Conservation (phyloP, 1,140 invertebrate genomes). For the Zaprionus africanus region DNA sequence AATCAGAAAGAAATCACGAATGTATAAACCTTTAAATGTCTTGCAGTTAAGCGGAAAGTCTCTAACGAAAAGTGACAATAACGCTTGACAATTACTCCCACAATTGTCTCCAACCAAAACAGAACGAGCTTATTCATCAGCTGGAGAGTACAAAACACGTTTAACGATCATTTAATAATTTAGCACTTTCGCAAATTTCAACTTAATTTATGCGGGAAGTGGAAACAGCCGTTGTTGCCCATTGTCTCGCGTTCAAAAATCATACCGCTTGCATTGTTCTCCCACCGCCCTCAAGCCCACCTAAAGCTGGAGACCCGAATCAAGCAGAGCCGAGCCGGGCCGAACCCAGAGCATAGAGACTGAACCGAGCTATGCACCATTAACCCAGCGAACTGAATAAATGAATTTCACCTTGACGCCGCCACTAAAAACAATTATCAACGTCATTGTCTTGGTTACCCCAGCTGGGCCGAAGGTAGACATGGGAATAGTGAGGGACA, state of each 20-base stretch:
- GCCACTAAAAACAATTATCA: constrained; percentile 61
- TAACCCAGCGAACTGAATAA: constrained; percentile 73
- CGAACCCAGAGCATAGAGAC: constrained; percentile 1
- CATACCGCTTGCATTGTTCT: constrained; percentile 40
- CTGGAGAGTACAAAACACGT: constrained; percentile 46
- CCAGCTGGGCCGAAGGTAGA: background rate
- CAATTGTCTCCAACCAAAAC: constrained; percentile 25
- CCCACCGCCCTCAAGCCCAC: constrained; percentile 6
- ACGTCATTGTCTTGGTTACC: constrained; percentile 73
- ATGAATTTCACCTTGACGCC: constrained; percentile 79
- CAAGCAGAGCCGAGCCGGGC: constrained; percentile 22
- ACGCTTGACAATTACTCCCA: constrained; percentile 28
- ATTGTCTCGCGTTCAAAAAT: constrained; percentile 22
- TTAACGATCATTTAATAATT: constrained; percentile 80
- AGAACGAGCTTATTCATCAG: constrained; percentile 23
- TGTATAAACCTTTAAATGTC: background rate
- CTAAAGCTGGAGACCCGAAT: constrained; percentile 19
- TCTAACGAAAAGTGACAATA: constrained; percentile 9
- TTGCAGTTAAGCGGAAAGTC: constrained; percentile 6
- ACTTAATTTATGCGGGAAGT: constrained; percentile 66
- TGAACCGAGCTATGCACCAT: constrained; percentile 51
- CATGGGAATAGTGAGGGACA: background rate
- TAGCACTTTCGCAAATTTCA: constrained; percentile 73
- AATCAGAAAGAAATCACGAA: constrained; percentile 15
- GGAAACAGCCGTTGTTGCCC: constrained; percentile 35